A percentile compares a stretch with the other conserved stretches of the same genome.
These are phyloP conservation scores for Drosophila parvula DNA, from an alignment of 1,140 invertebrate species.

Conservation along the genomic window DNA sequence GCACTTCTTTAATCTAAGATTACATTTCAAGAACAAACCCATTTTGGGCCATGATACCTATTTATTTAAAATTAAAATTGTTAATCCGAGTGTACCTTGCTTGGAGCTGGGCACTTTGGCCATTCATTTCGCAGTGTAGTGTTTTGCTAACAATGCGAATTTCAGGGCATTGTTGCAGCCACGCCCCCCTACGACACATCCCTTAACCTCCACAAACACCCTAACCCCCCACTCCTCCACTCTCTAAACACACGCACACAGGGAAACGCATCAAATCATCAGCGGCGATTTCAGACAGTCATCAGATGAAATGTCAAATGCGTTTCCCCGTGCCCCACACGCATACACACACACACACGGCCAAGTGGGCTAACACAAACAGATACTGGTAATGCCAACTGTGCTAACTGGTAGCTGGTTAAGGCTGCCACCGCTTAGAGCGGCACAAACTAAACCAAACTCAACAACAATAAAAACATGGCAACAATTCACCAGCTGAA, in stretches of 20 bases:
- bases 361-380: slow-evolving; percentile 44
- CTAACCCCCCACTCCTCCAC: not conserved
- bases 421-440: slow-evolving; percentile 61
- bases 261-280: slow-evolving; percentile 74
- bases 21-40: too few relatives aligned
- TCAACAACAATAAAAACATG: slow-evolving; percentile 83
- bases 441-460: slow-evolving; percentile 80
- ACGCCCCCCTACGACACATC: not conserved
- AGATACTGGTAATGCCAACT: slow-evolving; percentile 46
- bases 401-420: slow-evolving; percentile 54
- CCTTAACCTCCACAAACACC: not conserved
- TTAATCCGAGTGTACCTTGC: slow-evolving; percentile 15
- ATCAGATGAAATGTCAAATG: slow-evolving; percentile 73
- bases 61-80: not conserved
- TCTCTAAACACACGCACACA: slow-evolving; percentile 40
- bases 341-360: not conserved
- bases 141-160: slow-evolving; percentile 82
- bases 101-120: slow-evolving; percentile 67
- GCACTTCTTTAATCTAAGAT: too few relatives aligned
- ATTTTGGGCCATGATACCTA: too few relatives aligned
- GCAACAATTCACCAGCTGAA: slow-evolving; percentile 83
- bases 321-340: slow-evolving; percentile 36
- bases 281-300: slow-evolving; percentile 75
- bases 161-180: slow-evolving; percentile 70
- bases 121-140: slow-evolving; percentile 65